These are phyloP conservation scores for Aproaerema taeniolella DNA, from an alignment of 2,888 invertebrate genomes.

Conservation along the genomic window DNA sequence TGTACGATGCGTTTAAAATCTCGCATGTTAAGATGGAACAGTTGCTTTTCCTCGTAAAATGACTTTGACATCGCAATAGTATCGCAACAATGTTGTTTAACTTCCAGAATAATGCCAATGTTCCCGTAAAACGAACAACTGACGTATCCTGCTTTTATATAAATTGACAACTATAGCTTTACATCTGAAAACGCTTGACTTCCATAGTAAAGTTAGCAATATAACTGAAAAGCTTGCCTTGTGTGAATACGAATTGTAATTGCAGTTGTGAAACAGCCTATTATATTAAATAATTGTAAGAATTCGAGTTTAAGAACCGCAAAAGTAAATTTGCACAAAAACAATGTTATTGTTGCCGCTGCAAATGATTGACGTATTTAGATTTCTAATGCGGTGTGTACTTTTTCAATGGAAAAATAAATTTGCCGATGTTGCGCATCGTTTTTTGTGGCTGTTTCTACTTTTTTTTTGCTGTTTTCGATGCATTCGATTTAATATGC, in stretches of 20 bases:
- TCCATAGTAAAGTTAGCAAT: not conserved
- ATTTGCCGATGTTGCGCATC: too few species aligned
- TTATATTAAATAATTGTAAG: not conserved
- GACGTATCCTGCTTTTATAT: slow-evolving; percentile 13
- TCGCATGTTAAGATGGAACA: too few species aligned
- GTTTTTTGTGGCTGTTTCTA: too few species aligned
- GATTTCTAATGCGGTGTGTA: too few species aligned
- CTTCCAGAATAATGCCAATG: not conserved
- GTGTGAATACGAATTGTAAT: not conserved
- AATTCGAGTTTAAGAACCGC: not conserved
- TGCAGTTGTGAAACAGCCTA: not conserved
- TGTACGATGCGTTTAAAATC: too few species aligned
- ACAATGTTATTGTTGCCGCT: not conserved
- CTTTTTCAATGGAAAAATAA: too few species aligned
- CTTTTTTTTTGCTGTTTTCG: not conserved
- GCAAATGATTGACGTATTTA: not conserved
- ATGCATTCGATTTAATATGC: not conserved
- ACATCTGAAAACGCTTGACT: not conserved
- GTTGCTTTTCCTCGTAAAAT: too few species aligned
- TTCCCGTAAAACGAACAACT: slow-evolving; percentile 3
- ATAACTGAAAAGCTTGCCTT: not conserved
- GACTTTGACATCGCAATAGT: not conserved
- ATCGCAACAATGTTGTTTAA: not conserved
- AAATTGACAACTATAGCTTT: not conserved
- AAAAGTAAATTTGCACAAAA: not conserved